Conservation (phyloP, 2,888 invertebrate genomes). For the Drosophila greeni region DNA sequence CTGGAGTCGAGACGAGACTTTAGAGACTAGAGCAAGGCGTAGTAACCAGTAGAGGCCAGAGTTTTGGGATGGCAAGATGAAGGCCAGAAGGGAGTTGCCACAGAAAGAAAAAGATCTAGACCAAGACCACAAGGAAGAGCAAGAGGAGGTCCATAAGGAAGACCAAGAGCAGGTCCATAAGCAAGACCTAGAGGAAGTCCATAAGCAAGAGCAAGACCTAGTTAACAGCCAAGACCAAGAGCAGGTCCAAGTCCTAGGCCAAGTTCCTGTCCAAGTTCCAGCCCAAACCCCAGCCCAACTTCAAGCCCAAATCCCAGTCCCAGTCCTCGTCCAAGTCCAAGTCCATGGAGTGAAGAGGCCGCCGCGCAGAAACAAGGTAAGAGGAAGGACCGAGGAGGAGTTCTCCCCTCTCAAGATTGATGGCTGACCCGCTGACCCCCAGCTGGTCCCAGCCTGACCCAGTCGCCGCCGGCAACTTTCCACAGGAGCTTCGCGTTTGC, state of each 20-base stretch:
- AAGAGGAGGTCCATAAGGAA: background rate
- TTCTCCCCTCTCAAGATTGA: background rate
- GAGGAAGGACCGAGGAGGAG: background rate
- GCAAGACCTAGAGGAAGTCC: too few relatives aligned
- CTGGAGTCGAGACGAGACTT: background rate
- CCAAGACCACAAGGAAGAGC: background rate
- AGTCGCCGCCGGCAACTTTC: conserved; percentile 22
- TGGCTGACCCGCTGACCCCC: conserved; percentile 12
- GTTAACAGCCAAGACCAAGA: background rate
- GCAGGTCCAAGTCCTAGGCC: too few relatives aligned
- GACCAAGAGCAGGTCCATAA: too few relatives aligned
- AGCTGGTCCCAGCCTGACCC: conserved; percentile 4
- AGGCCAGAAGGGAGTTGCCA: background rate
- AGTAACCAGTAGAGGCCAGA: background rate
- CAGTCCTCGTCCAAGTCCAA: background rate
- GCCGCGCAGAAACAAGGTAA: conserved; percentile 31
- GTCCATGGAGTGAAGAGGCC: conserved; percentile 5
- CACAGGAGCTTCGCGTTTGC: conserved; percentile 5
- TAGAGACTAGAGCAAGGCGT: background rate
- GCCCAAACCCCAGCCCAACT: too few relatives aligned
- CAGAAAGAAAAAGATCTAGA: background rate
- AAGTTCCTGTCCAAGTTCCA: too few relatives aligned
- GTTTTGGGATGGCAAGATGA: conserved; percentile 9
- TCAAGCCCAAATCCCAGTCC: background rate
- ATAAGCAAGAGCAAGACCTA: too few relatives aligned